Base-by-base conservation (phyloP, 2,113 vertebrate genomes). In the Indri indri region DNA sequence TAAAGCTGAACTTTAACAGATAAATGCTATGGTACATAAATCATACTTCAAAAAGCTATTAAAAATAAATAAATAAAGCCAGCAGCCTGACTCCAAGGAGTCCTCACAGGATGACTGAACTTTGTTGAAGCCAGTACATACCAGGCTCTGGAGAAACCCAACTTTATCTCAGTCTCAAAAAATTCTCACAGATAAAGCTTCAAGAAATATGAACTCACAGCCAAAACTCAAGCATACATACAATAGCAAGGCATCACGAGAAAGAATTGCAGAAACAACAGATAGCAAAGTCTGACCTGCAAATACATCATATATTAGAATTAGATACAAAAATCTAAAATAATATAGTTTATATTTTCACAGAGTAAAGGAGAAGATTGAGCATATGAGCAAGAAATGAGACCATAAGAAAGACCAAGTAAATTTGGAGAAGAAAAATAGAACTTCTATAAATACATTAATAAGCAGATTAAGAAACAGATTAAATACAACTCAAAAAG, bases 371-470 rank as follows among this genome's bases (percentile, higher is more conserved):
- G 40, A 63, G 22, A 71, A 84, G 13, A 66, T 57, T 90, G 13
- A 79, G 11, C 2, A 50, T 54, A 54, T 66, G 30, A 68, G 34
- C 16, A 89, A 96, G n/a, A 89, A 93, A 40, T 8, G 66, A 96
- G 3, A 61, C 2, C 20, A 59, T 45, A 68, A 68, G 8, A 89
- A 95, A 74, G 18, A 88, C 4, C 1, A 83, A 92, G 30, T 50
- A 79, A 65, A 96, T 91, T 59, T 86, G 27, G 54, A 71, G 90
- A 94, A 74, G 42, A 96, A 76, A 11, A 76, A 71, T 9, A 82
- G 52, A 94, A 83, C 32, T 17, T 94, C 40, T 93, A 91, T 59
- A 65, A 79, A 80, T 92, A 4, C 25, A 71, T 57, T 93, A 82
- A 54, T 40, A 88, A 86, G 16, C 50, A 30, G 3, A 54, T 84